Evolutionary conservation across 1,140 invertebrate species (phyloP).

Genomic region (Anthonomus grandis): DNA sequence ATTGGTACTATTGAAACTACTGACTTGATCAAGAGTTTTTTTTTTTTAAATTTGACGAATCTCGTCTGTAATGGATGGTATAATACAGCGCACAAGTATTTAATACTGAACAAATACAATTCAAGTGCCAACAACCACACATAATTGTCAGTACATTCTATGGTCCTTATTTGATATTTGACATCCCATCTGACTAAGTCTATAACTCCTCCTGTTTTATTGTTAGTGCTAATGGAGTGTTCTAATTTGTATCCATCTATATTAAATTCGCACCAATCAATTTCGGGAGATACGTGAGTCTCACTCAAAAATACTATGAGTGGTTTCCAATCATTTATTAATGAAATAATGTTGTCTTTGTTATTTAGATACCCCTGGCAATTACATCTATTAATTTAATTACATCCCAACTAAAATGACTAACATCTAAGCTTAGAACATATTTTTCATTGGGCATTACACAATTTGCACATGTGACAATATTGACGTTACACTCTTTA

Average conservation of each 20-base stretch:
- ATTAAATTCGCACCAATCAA: background rate
- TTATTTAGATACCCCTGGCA: constrained; percentile 4
- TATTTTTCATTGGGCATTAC: constrained; percentile 13
- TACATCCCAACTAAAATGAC: constrained; percentile 8
- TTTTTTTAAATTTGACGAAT: no score
- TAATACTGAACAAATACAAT: no score
- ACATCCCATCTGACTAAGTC: constrained; percentile 2
- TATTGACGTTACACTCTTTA: constrained; percentile 17
- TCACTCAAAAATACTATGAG: constrained; percentile 1
- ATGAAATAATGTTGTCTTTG: no score
- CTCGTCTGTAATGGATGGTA: no score
- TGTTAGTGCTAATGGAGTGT: constrained; percentile 1
- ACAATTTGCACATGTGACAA: constrained; percentile 15
- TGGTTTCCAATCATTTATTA: constrained; percentile 10
- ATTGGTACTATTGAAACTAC: no score
- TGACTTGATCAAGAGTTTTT: no score
- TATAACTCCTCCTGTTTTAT: constrained; percentile 4
- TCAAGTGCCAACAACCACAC: no score
- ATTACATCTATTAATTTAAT: background rate
- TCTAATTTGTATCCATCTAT: constrained; percentile 4
- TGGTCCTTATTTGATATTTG: background rate
- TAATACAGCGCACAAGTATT: no score
- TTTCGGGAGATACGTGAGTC: background rate
- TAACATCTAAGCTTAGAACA: constrained; percentile 17
- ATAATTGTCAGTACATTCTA: no score